These are phyloP conservation scores for Fundulus diaphanus DNA, from an alignment of 2,797 vertebrate species.

Conservation along the genomic window DNA sequence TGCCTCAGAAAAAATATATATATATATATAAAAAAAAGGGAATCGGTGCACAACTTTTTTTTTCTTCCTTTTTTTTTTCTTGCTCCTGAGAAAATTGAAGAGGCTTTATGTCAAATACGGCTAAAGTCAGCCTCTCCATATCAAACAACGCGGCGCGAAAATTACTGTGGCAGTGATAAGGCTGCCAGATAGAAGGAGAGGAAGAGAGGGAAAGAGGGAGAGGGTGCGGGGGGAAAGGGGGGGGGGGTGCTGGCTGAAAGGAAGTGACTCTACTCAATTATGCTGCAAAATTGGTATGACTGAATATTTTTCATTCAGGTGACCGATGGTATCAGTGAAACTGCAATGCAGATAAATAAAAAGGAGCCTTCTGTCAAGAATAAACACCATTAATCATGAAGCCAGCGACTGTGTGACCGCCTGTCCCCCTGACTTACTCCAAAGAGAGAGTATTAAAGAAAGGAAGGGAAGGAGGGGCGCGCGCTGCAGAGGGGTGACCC, in stretches of 20 bases:
- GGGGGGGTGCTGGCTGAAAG: constrained; percentile 75
- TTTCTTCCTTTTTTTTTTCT: constrained; percentile 53
- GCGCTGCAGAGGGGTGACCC: constrained; percentile 75
- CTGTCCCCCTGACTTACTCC: constrained; percentile 85
- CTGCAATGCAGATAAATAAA: constrained; percentile 99
- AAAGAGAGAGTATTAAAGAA: constrained; percentile 77
- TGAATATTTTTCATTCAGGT: constrained; percentile 99
- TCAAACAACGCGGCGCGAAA: constrained; percentile 97
- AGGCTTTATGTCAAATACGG: constrained; percentile 99
- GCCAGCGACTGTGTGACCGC: constrained; percentile 86
- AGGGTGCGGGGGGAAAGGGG: neutral
- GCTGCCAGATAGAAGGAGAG: constrained; percentile 94
- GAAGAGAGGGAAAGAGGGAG: constrained; percentile 51
- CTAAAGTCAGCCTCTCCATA: constrained; percentile 99
- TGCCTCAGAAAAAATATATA: constrained; percentile 85
- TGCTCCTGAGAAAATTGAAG: constrained; percentile 93
- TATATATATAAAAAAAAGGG: neutral
- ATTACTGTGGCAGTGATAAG: constrained; percentile 99
- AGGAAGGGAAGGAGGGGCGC: constrained; percentile 39
- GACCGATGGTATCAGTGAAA: constrained; percentile 98
- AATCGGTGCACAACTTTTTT: constrained; percentile 91
- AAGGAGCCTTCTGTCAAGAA: constrained; percentile 99
- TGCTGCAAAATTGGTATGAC: constrained; percentile 99
- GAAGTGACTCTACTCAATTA: constrained; percentile 99
- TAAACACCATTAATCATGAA: constrained; percentile 99